phyloP scores from a whole-genome alignment of 1,140 invertebrate genomes.

The Argopecten irradians region DNA sequence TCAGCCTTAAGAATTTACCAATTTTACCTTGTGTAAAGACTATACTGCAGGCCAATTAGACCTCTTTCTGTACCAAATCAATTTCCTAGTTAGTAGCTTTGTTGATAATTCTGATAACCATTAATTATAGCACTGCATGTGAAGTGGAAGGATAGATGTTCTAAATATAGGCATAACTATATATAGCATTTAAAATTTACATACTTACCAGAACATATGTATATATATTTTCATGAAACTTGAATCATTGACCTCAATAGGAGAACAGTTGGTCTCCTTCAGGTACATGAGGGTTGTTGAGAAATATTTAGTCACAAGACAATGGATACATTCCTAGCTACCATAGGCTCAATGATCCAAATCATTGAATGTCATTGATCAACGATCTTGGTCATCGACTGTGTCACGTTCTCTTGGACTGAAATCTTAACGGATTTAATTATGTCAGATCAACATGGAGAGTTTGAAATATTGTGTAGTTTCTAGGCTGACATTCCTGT shows the following conservation, averaged over 20 bases:
- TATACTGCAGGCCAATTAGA: neutral
- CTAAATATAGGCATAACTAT: neutral
- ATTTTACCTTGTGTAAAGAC: no score
- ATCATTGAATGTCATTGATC: neutral
- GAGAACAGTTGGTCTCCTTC: neutral
- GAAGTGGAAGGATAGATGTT: neutral
- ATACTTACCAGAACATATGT: neutral
- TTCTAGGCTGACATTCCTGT: neutral
- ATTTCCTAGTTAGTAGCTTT: no score
- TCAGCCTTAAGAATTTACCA: no score
- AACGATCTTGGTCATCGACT: neutral
- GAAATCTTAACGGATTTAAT: neutral
- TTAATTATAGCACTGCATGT: neutral
- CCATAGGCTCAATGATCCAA: constrained; percentile 7
- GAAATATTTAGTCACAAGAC: neutral
- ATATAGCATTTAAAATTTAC: neutral
- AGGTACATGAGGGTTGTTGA: neutral
- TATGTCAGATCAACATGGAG: neutral
- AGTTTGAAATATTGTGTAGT: neutral
- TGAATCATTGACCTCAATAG: neutral
- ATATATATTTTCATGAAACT: neutral
- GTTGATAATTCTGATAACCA: neutral
- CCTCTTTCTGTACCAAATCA: neutral
- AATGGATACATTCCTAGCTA: neutral
- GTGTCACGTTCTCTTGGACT: neutral